phyloP scores from a whole-genome alignment of 2,888 invertebrate genomes.

The Cepaea hortensis region DNA sequence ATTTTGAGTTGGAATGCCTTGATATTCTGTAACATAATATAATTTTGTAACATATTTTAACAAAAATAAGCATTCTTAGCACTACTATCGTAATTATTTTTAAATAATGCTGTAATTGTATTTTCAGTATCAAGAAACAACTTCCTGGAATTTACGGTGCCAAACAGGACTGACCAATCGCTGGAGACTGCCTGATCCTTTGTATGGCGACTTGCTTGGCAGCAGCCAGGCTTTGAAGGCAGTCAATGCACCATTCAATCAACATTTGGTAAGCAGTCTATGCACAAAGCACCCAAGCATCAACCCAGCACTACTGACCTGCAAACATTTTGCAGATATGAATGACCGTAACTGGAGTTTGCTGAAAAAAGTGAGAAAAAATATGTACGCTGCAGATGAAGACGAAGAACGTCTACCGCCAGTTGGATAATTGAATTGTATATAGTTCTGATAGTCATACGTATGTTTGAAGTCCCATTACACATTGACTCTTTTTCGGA shows the following conservation, averaged over 20 bases:
- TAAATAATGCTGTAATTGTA: no score
- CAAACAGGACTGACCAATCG: conserved; percentile 73
- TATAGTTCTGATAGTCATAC: not conserved
- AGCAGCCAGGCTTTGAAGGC: conserved; percentile 72
- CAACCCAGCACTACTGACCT: conserved; percentile 6
- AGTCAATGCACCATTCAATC: conserved; percentile 64
- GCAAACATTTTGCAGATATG: conserved; percentile 19
- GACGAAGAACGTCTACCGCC: not conserved
- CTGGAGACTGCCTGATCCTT: conserved; percentile 72
- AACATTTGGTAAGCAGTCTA: conserved; percentile 66
- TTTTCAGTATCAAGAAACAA: conserved; percentile 82
- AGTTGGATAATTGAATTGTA: not conserved
- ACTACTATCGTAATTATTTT: no score
- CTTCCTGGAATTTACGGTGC: conserved; percentile 66
- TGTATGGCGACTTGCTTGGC: conserved; percentile 73
- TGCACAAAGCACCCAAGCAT: conserved; percentile 58
- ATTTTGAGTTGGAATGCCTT: no score
- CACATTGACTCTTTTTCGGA: not conserved
- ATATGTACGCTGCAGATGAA: not conserved
- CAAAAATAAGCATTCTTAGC: no score
- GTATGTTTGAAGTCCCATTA: not conserved
- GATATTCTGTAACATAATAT: no score
- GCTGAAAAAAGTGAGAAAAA: conserved; percentile 3
- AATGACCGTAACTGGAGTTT: conserved; percentile 39
- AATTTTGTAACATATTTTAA: no score